Evolutionary conservation across 2,113 vertebrate genomes (phyloP).

Genomic region (Antennarius striatus): DNA sequence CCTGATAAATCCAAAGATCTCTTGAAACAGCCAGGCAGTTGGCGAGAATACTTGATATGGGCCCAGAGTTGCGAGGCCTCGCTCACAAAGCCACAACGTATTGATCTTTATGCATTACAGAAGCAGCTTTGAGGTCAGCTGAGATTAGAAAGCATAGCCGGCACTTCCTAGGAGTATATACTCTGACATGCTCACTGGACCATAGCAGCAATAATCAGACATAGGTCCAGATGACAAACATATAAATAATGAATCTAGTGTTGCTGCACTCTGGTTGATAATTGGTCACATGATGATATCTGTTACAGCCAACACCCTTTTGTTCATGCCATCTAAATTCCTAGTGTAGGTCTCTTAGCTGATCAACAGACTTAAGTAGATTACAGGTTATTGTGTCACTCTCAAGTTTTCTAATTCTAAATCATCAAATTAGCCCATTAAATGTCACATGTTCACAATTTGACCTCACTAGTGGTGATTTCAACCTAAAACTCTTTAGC

Average conservation of each 20-base stretch:
- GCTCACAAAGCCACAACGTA: constrained; percentile 69
- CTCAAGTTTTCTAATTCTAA: no score
- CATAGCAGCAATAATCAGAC: constrained; percentile 62
- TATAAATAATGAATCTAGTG: constrained; percentile 53
- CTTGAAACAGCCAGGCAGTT: constrained; percentile 53
- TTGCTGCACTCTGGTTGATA: constrained; percentile 5
- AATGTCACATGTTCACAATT: constrained; percentile 9
- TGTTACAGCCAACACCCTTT: constrained; percentile 12
- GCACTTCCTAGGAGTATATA: constrained; percentile 34
- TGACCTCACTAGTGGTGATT: constrained; percentile 32
- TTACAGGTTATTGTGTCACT: no score
- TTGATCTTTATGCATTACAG: constrained; percentile 78
- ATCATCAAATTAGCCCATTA: constrained; percentile 23
- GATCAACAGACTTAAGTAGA: no score
- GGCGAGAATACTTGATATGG: constrained; percentile 68
- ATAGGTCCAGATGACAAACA: constrained; percentile 51
- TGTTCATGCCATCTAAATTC: neutral
- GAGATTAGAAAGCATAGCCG: constrained; percentile 61
- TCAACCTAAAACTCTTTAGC: constrained; percentile 46
- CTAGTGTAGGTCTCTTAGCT: constrained; percentile 4
- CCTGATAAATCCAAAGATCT: constrained; percentile 59
- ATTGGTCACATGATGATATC: constrained; percentile 46
- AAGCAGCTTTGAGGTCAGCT: constrained; percentile 59
- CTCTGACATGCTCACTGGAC: constrained; percentile 64
- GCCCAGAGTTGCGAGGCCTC: constrained; percentile 51